Percentiles rank a stretch among this genome's conserved stretches.
These are phyloP conservation scores for Labia minor DNA, from an alignment of 2,888 invertebrate genomes.

Conservation along the genomic window DNA sequence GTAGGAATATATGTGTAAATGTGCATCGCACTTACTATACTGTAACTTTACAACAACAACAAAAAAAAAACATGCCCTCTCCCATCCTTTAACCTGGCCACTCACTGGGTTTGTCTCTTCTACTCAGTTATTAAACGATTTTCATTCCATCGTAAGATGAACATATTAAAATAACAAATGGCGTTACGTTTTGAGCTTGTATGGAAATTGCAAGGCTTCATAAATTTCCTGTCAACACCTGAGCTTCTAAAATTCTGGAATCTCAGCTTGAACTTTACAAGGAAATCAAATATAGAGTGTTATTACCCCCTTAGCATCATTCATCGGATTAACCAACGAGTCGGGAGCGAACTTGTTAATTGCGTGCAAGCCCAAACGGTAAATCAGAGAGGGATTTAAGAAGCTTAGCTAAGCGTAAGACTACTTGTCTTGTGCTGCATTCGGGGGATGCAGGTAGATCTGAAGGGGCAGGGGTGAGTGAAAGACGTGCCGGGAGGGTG, in stretches of 20 bases:
- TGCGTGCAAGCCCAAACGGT: constrained; percentile 31
- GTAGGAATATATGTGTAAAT: too few relatives aligned
- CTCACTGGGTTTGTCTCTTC: too few relatives aligned
- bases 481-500: not conserved
- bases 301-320: constrained; percentile 33
- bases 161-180: constrained; percentile 25
- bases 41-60: too few relatives aligned
- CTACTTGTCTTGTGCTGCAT: not conserved
- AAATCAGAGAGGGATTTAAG: constrained; percentile 25
- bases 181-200: constrained; percentile 24
- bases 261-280: not conserved
- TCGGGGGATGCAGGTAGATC: too few relatives aligned
- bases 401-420: constrained; percentile 22
- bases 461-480: constrained; percentile 23
- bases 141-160: not conserved
- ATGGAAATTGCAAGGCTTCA: constrained; percentile 23
- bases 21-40: too few relatives aligned
- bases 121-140: too few relatives aligned
- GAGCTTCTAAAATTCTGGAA: constrained; percentile 15
- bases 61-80: too few relatives aligned
- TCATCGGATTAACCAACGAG: constrained; percentile 39
- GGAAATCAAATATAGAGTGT: constrained; percentile 22
- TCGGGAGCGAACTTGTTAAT: constrained; percentile 43
- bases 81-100: too few relatives aligned
- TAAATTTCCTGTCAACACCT: constrained; percentile 24